Evolutionary conservation across 2,888 invertebrate genomes (phyloP).

Genomic region (Ophioninae sp.): DNA sequence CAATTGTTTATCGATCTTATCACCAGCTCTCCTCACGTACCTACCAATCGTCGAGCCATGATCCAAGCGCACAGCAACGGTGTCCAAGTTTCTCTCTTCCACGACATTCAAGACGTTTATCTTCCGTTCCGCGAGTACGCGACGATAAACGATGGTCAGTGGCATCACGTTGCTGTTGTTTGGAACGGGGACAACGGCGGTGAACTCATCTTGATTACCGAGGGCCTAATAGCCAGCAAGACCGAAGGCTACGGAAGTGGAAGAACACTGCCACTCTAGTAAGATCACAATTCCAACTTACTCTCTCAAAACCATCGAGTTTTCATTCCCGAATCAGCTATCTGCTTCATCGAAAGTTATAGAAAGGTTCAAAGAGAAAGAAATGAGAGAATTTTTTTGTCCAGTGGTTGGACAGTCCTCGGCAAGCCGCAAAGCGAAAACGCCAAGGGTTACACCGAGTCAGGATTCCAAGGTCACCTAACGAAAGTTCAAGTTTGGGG

Average conservation of each 20-base stretch:
- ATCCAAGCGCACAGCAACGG: constrained; percentile 96
- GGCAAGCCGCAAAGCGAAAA: constrained; percentile 89
- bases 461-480: constrained; percentile 97
- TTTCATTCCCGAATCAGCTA: constrained; percentile 1
- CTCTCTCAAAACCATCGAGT: neutral
- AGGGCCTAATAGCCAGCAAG: constrained; percentile 96
- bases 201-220: constrained; percentile 94
- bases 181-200: constrained; percentile 95
- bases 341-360: neutral
- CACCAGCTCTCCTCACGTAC: constrained; percentile 89
- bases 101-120: constrained; percentile 93
- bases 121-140: constrained; percentile 95
- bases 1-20: constrained; percentile 26
- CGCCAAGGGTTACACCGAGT: constrained; percentile 91
- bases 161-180: constrained; percentile 97
- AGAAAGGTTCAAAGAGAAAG: neutral
- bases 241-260: constrained; percentile 94
- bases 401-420: constrained; percentile 94
- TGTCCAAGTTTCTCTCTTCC: constrained; percentile 94
- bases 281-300: constrained; percentile 78
- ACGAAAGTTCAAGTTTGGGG: constrained; percentile 98
- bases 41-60: constrained; percentile 89
- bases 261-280: constrained; percentile 91
- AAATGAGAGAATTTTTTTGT: constrained; percentile 26
- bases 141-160: constrained; percentile 96